phyloP scores from a whole-genome alignment of 2,888 invertebrate species.

The Tetramorium bicarinatum region DNA sequence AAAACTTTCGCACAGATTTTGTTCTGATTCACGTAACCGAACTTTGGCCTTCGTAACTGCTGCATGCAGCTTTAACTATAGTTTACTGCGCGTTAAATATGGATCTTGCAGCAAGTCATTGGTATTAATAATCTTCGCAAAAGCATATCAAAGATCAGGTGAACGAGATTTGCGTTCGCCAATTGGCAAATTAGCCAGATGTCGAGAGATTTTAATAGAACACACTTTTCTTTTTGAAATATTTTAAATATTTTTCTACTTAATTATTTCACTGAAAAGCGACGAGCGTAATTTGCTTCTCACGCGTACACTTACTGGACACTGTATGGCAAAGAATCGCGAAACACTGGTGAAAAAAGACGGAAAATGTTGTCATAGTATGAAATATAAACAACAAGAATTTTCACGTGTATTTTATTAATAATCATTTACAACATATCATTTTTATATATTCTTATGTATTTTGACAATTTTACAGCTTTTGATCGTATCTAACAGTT shows the following conservation, averaged over 20 bases:
- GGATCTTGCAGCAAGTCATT: neutral
- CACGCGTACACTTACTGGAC: neutral
- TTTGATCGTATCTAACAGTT: neutral
- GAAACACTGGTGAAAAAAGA: neutral
- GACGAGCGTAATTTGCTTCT: neutral
- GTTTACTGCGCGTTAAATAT: neutral
- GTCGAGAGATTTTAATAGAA: neutral
- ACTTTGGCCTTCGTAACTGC: neutral
- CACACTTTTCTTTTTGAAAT: neutral
- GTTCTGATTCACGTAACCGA: neutral
- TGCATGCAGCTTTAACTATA: neutral
- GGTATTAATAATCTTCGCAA: constrained; percentile 7
- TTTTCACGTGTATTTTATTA: constrained; percentile 8
- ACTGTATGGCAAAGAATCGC: neutral
- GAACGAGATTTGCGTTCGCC: neutral
- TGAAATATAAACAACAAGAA: constrained; percentile 2
- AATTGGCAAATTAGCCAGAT: neutral
- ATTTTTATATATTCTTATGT: neutral
- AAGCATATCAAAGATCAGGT: neutral
- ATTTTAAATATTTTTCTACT: neutral
- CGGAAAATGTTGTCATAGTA: neutral
- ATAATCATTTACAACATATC: constrained; percentile 17
- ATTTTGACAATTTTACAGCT: neutral
- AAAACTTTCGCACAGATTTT: neutral
- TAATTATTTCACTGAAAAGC: neutral